Conservation (phyloP, 2,113 vertebrate genomes). For the Tachycineta bicolor region DNA sequence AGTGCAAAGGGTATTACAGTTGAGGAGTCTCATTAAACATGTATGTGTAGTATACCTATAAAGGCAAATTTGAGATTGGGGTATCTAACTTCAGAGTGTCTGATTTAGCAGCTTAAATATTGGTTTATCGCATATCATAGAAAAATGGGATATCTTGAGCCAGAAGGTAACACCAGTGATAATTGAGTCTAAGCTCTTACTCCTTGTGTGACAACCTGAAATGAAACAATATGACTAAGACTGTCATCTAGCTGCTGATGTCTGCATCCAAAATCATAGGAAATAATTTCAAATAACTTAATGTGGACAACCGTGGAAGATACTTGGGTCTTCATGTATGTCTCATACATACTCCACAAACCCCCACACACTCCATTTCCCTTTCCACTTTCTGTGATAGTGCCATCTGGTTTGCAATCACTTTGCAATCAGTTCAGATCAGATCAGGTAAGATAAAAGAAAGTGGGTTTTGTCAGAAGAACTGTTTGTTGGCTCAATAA, state of each 20-base stretch:
- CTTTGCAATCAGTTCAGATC: neutral
- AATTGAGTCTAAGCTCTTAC: neutral
- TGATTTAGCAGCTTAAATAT: neutral
- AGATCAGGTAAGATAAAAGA: neutral
- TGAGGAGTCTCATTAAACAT: neutral
- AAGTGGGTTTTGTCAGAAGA: neutral
- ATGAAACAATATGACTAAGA: neutral
- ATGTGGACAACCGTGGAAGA: neutral
- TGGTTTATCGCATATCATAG: neutral
- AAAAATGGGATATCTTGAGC: neutral
- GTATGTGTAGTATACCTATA: neutral
- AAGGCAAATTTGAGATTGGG: neutral
- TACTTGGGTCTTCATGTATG: neutral
- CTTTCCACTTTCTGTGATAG: neutral
- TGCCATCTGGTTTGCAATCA: neutral
- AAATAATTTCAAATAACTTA: neutral
- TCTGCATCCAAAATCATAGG: neutral
- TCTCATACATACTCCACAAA: neutral
- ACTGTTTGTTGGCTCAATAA: neutral
- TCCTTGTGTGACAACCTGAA: neutral
- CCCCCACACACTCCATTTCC: neutral
- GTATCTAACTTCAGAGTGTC: neutral
- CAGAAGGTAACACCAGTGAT: neutral
- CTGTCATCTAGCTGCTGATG: neutral
- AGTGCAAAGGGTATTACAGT: neutral